Base-by-base conservation (phyloP, 1,140 invertebrate genomes). In the Drosophila truncata region DNA sequence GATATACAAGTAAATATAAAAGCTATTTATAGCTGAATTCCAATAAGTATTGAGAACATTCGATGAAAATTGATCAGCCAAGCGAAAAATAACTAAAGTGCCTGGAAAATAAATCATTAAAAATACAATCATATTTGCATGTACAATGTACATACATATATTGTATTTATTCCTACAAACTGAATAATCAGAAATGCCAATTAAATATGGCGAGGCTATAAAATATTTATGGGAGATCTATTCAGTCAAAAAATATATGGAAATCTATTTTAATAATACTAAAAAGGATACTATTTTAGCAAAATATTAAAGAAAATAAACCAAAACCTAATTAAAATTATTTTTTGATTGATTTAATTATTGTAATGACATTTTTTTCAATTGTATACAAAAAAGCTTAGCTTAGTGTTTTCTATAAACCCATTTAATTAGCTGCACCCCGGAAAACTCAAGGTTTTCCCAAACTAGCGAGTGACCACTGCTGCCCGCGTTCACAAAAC, bases 401-500 rank as follows among this genome's bases (percentile, higher is more conserved):
- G n/a, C 10, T 0, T 0, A 50, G 11, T 7, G 0, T 52, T 27
- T 29, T 37, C 18, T 37, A 31, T 18, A 5, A 35, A 35, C 33
- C 33, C 33, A 35, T 35, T 35, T 4, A 35, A 0, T 35, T 35
- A 41, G 25, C 35, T 62, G 5, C 66, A 52, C 65, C 65, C 27
- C 46, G 41, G 41, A 20, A 52, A 29, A 10, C 10, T 11, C 35
- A 69, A 33, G 29, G 46, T 3, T 66, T 37, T 29, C 20, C 27
- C 16, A 23, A 69, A 10, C 37, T 44, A 42, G 58, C 39, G 29
- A 65, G 39, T 35, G 57, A 46, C 39, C 63, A 65, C 63, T 65
- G 58, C 29, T 61, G 27, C 31, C 18, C 14, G n/a, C 11, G n/a
- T 13, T 4, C 13, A n/a, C 16, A 64, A 42, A 64, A 27, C 33